phyloP scores from a whole-genome alignment of 2,888 invertebrate genomes.

The Hydraecia micacea region DNA sequence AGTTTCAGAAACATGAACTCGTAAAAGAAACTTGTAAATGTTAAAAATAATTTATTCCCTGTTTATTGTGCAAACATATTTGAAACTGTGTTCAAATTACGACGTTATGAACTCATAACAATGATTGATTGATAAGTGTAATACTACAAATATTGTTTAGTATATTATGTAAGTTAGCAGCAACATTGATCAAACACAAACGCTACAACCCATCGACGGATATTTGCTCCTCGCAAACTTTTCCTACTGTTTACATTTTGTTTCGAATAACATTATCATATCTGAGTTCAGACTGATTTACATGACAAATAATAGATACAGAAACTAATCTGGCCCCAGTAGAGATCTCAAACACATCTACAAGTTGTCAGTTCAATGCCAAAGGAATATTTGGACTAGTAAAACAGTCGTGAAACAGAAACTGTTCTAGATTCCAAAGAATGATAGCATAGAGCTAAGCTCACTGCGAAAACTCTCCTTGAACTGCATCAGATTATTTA shows the following conservation, averaged over 20 bases:
- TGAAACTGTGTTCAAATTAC: constrained; percentile 10
- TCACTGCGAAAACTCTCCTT: constrained; percentile 9
- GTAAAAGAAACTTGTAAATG: constrained; percentile 13
- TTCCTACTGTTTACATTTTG: constrained; percentile 40
- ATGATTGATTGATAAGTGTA: constrained; percentile 23
- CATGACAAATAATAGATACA: constrained; percentile 48
- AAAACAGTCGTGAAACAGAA: constrained; percentile 27
- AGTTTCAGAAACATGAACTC: constrained; percentile 25
- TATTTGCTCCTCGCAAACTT: constrained; percentile 34
- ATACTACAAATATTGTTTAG: constrained; percentile 25
- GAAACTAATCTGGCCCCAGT: constrained; percentile 7
- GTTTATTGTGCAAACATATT: constrained; percentile 10
- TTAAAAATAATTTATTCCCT: constrained; percentile 4
- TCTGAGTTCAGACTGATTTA: constrained; percentile 45
- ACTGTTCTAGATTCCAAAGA: constrained; percentile 35
- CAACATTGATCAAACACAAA: constrained; percentile 62
- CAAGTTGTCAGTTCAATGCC: constrained; percentile 51
- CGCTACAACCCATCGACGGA: constrained; percentile 26
- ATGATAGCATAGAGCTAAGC: constrained; percentile 19
- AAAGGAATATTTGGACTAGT: constrained; percentile 35
- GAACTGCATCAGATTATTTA: constrained; percentile 30
- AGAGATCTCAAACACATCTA: constrained; percentile 24
- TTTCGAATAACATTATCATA: constrained; percentile 47
- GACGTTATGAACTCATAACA: constrained; percentile 10
- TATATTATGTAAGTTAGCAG: constrained; percentile 48